A percentile compares a stretch with the other conserved stretches of the same genome.
Evolutionary conservation across 1,140 invertebrate species (phyloP).

Genomic region (Centruroides sculpturatus): DNA sequence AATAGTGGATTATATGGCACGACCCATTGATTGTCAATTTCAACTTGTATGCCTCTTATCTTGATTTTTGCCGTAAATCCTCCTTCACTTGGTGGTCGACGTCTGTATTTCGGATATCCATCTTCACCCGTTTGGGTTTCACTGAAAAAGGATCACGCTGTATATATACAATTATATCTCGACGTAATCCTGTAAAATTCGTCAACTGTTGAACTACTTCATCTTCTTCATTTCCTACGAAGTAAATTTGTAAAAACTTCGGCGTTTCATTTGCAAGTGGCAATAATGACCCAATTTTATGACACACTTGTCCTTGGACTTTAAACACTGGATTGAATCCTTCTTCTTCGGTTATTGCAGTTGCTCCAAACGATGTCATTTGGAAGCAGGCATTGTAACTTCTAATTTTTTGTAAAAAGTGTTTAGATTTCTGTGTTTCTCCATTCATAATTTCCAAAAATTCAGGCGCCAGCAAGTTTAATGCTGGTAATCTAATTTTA

Average conservation of each 20-base stretch:
- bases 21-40: too few species aligned
- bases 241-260: conserved; percentile 35
- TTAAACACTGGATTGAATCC: too few species aligned
- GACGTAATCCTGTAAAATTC: background rate
- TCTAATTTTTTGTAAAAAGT: conserved; percentile 2
- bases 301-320: too few species aligned
- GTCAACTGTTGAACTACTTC: background rate
- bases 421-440: conserved; percentile 2
- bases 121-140: too few species aligned
- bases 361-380: conserved; percentile 3
- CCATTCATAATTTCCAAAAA: background rate
- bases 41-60: background rate
- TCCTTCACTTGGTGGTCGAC: background rate
- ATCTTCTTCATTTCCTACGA: conserved; percentile 8
- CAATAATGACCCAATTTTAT: too few species aligned
- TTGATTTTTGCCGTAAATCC: background rate
- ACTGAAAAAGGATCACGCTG: background rate
- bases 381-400: too few species aligned
- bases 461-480: conserved; percentile 7
- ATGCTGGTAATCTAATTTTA: background rate
- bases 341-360: background rate
- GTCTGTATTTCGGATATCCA: background rate
- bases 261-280: too few species aligned
- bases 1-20: too few species aligned
- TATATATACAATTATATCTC: background rate